phyloP scores from a whole-genome alignment of 2,888 invertebrate genomes.

The Lepeophtheirus nordmannii region DNA sequence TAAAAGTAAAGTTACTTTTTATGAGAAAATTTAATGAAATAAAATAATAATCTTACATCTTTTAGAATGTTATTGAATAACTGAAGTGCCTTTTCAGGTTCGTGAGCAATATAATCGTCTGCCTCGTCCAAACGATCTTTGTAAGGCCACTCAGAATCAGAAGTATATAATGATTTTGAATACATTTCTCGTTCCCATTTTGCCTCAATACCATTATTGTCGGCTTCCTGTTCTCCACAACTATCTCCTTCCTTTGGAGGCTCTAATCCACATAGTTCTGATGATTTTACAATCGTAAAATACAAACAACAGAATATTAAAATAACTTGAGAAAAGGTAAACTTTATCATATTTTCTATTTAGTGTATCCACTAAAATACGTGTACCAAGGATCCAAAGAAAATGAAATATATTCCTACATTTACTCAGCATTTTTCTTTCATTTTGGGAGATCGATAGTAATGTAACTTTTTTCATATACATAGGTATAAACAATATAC shows the following conservation, averaged over 20 bases:
- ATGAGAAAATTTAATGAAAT: background rate
- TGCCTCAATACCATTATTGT: background rate
- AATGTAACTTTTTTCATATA: background rate
- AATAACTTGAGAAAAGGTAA: background rate
- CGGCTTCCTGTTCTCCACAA: slow-evolving; percentile 10
- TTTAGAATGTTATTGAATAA: background rate
- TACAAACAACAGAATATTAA: background rate
- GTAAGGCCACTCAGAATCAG: slow-evolving; percentile 11
- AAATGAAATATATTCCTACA: background rate
- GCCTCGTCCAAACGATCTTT: slow-evolving; percentile 8
- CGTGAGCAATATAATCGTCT: slow-evolving; percentile 15
- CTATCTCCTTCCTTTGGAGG: slow-evolving; percentile 8
- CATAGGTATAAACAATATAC: background rate
- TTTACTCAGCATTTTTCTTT: background rate
- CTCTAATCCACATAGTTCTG: slow-evolving; percentile 15
- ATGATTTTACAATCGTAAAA: background rate
- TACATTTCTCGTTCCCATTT: slow-evolving; percentile 14
- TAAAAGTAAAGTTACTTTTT: background rate
- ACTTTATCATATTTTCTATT: background rate
- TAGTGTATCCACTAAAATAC: background rate
- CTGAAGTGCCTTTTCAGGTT: background rate
- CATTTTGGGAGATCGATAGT: too few relatives aligned
- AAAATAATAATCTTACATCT: background rate
- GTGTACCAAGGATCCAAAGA: background rate
- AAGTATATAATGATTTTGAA: slow-evolving; percentile 3